Conservation (phyloP, 2,888 invertebrate species). For the Julus scandinavius region DNA sequence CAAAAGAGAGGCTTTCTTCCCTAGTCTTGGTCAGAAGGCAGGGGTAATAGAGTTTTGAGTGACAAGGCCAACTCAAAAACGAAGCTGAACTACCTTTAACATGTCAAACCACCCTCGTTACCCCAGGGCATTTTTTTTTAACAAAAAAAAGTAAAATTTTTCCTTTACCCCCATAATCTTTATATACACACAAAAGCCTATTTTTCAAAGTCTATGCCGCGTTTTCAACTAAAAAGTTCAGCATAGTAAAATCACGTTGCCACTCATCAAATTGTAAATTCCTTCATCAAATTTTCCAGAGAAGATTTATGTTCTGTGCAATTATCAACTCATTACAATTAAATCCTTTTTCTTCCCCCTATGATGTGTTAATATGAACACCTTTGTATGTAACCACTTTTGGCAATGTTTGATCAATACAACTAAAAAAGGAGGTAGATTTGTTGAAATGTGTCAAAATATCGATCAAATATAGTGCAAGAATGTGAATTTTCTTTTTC, state of each 20-base stretch:
- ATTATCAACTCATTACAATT: background rate
- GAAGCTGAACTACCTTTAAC: constrained; percentile 44
- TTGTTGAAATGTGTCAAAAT: background rate
- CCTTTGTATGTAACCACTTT: too few species aligned
- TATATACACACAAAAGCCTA: constrained; percentile 19
- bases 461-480: background rate
- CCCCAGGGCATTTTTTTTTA: background rate
- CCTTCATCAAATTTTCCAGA: background rate
- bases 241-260: background rate
- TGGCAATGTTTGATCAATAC: background rate
- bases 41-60: constrained; percentile 29
- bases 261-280: background rate
- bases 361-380: background rate
- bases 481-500: background rate
- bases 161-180: constrained; percentile 45
- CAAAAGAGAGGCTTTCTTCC: background rate
- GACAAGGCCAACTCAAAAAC: constrained; percentile 45
- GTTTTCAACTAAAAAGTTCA: background rate
- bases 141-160: background rate
- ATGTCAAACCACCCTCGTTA: constrained; percentile 42
- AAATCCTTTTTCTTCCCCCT: background rate
- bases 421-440: background rate
- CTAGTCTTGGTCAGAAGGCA: constrained; percentile 32
- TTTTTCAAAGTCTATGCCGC: background rate
- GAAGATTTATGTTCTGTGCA: background rate